phyloP scores from a whole-genome alignment of 2,888 invertebrate genomes.

The Athripsodes cinereus region DNA sequence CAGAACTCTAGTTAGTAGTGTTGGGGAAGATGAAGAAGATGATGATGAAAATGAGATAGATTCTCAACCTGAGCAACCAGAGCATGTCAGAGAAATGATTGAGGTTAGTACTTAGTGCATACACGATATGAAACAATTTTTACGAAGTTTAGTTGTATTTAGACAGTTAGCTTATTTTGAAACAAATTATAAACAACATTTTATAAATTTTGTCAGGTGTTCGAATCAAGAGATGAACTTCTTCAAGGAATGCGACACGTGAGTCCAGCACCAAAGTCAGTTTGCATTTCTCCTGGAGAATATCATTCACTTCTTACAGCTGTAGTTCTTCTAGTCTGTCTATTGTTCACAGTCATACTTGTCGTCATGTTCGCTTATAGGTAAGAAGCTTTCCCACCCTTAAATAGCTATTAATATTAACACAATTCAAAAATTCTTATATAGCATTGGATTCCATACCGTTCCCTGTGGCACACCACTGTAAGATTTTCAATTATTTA shows the following conservation, averaged over 20 bases:
- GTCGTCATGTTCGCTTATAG: slow-evolving; percentile 72
- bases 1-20: slow-evolving; percentile 30
- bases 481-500: not conserved
- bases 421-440: too few relatives aligned
- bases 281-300: slow-evolving; percentile 77
- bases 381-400: too few relatives aligned
- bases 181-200: too few relatives aligned
- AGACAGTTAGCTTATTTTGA: not conserved
- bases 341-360: slow-evolving; percentile 67
- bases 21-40: slow-evolving; percentile 44
- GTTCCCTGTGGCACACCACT: not conserved
- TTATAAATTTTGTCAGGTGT: slow-evolving; percentile 55
- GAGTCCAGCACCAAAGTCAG: slow-evolving; percentile 59
- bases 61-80: slow-evolving; percentile 46
- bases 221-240: slow-evolving; percentile 70
- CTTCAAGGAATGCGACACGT: slow-evolving; percentile 62
- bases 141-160: not conserved
- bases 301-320: slow-evolving; percentile 81
- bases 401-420: too few relatives aligned
- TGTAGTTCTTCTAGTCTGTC: slow-evolving; percentile 66
- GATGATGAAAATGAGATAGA: slow-evolving; percentile 47
- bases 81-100: slow-evolving; percentile 85
- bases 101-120: slow-evolving; percentile 52
- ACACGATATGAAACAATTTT: too few relatives aligned
- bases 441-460: not conserved